Evolutionary conservation across 2,797 vertebrate genomes (phyloP).

Genomic region (Pipistrellus pipistrellus): DNA sequence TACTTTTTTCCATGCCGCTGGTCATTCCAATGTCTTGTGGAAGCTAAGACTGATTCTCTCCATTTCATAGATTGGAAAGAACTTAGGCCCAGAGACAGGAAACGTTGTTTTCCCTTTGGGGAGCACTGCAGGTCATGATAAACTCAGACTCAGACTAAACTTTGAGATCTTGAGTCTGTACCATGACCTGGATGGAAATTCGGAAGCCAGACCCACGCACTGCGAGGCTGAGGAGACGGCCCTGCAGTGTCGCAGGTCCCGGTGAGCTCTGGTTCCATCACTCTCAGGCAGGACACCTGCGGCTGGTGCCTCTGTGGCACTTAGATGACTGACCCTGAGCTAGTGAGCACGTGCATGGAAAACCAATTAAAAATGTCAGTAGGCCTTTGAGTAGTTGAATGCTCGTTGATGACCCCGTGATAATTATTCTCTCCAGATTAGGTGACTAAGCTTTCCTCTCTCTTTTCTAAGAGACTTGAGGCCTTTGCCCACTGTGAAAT

Average conservation of each 20-base stretch:
- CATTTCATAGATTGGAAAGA: not conserved
- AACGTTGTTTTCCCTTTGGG: not conserved
- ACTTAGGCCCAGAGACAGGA: not conserved
- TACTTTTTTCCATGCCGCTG: not conserved
- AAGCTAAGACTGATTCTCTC: not conserved
- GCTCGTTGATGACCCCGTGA: not conserved
- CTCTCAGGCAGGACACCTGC: not conserved
- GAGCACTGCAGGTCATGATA: not conserved
- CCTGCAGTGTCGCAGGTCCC: rapidly evolving
- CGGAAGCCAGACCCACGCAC: not conserved
- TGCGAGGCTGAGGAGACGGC: not conserved
- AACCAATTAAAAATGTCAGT: not conserved
- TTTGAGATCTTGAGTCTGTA: not conserved
- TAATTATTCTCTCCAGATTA: not conserved
- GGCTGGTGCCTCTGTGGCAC: not conserved
- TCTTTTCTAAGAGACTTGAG: conserved; percentile 16
- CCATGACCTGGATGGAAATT: not conserved
- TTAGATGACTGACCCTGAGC: conserved; percentile 19
- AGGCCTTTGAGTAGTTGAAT: not conserved
- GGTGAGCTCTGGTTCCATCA: not conserved
- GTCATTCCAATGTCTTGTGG: not conserved
- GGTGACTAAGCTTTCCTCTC: not conserved
- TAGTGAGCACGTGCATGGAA: not conserved
- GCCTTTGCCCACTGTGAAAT: conserved; percentile 33
- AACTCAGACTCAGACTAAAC: not conserved